Percentiles rank a stretch among this genome's conserved stretches.
phyloP scores from a whole-genome alignment of 1,140 invertebrate species.

The Campodea augens region DNA sequence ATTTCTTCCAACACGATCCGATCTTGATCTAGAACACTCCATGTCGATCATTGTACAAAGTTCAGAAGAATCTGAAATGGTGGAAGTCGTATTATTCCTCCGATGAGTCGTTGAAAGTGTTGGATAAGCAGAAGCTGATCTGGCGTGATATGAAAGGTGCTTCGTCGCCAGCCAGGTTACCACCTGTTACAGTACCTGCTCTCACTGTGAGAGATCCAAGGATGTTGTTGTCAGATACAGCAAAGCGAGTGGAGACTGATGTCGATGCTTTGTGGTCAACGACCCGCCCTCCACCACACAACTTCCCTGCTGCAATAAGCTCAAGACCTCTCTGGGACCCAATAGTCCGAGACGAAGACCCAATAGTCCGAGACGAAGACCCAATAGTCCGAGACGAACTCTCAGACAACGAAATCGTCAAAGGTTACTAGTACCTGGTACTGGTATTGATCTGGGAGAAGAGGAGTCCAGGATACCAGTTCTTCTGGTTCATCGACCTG shows the following conservation, averaged over 20 bases:
- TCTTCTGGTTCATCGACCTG: conserved; percentile 55
- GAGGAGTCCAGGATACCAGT: conserved; percentile 38
- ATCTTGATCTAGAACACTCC: no score
- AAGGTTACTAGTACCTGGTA: conserved; percentile 47
- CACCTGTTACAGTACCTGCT: conserved; percentile 46
- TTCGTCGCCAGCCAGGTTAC: conserved; percentile 37
- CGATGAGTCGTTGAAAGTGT: conserved; percentile 15
- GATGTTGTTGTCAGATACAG: conserved; percentile 46
- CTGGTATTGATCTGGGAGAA: conserved; percentile 19
- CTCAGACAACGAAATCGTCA: conserved; percentile 37
- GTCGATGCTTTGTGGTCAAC: no score
- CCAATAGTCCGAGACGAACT: conserved; percentile 40
- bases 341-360: conserved; percentile 31
- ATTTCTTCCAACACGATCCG: no score
- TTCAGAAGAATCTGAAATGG: conserved; percentile 16
- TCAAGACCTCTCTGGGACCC: conserved; percentile 43
- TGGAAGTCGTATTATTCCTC: conserved; percentile 20
- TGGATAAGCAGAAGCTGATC: conserved; percentile 27
- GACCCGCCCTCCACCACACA: no score
- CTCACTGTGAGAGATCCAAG: conserved; percentile 65
- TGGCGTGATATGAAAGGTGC: conserved; percentile 35
- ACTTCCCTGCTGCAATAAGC: not conserved
- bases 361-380: no score
- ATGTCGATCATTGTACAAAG: conserved; percentile 5
- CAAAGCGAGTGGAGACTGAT: conserved; percentile 33